Base-by-base conservation (phyloP, 1,140 invertebrate species). In the Eupeodes corollae region DNA sequence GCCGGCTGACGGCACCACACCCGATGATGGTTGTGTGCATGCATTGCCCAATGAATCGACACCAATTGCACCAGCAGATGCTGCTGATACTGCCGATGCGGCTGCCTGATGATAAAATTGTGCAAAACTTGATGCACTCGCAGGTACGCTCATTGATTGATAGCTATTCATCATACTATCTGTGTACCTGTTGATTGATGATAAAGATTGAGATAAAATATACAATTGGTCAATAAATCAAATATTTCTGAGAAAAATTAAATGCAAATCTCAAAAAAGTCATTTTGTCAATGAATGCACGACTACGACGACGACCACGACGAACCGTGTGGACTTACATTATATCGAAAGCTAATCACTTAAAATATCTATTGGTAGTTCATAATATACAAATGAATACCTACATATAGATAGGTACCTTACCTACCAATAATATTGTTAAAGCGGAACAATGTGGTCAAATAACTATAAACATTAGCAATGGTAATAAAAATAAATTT, bases 21-120 rank as follows among this genome's bases (percentile, higher is more conserved):
- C 73, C 68, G 57, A 63, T 30, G 79, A 71, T 19, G 77, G 78
- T 61, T 83, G 82, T 50, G 75, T 74, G 58, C 72, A 74, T 44
- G 64, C 62, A 42, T 66, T 66, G 38, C 66, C 66, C 15, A 68
- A 52, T 3, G 65, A 67, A 50, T 68, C 66, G 11, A 68, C 66
- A 10, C 64, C 62, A 37, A 68, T 73, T 3, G 73, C 73, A 15
- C 74, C 75, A 21, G 75, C 74, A 8, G 72, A 75, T 5, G 75
- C 74, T 10, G 75, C 75, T 3, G 74, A 74, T 2, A 74, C 68
- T 47, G 73, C 73, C 33, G 72, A 71, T 21, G 75, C 74, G 48
- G 73, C 67, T 70, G 81, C 84, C 13, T 86, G 85, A 55, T 90
- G 86, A 70, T 90, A 90, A 69, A 90, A 90, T 70, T 89, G 86